A percentile compares a stretch with the other conserved stretches of the same genome.
Conservation (phyloP, 2,888 invertebrate species). For the Agrochola lychnidis region DNA sequence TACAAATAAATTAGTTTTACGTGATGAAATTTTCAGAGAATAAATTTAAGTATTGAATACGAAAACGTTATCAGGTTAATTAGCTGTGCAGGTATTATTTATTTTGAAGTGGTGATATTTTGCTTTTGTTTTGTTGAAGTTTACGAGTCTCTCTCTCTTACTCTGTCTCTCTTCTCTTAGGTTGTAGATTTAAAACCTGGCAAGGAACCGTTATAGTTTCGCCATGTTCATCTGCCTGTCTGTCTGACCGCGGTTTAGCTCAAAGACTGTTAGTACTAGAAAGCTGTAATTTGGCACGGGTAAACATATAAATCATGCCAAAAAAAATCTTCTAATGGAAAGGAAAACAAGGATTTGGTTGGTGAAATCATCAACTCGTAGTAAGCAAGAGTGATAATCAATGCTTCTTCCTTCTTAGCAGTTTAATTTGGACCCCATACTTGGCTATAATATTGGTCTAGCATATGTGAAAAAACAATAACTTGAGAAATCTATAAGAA, state of each 20-base stretch:
- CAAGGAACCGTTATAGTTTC: no score
- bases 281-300: no score
- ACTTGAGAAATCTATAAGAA: neutral
- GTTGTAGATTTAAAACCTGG: no score
- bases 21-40: constrained; percentile 60
- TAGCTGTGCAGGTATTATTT: constrained; percentile 1
- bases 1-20: constrained; percentile 65
- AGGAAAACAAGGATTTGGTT: neutral
- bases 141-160: no score
- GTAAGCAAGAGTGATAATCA: no score
- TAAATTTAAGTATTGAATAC: constrained; percentile 45
- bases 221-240: no score
- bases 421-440: neutral
- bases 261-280: no score
- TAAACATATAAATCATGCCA: no score
- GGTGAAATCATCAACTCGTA: no score
- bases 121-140: neutral
- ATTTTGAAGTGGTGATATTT: neutral
- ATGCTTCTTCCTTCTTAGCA: neutral
- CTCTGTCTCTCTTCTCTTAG: neutral
- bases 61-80: constrained; percentile 30
- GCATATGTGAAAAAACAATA: neutral
- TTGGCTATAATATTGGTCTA: neutral
- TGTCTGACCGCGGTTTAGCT: no score
- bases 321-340: no score